These are phyloP conservation scores for Sylvia atricapilla DNA, from an alignment of 2,113 vertebrate species.

Conservation along the genomic window DNA sequence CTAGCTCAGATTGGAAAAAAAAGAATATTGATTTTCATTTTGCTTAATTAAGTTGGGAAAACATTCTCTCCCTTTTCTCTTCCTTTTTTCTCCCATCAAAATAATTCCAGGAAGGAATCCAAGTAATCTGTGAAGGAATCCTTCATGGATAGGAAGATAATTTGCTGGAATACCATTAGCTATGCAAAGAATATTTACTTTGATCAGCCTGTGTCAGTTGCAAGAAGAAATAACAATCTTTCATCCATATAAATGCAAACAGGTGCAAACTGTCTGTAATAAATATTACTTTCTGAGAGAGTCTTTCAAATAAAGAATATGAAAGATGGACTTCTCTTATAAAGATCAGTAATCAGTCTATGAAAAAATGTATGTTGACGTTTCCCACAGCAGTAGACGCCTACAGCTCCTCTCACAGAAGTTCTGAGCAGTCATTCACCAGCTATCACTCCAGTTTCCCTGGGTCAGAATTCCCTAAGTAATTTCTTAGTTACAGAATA, in stretches of 20 bases:
- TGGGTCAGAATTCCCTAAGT: not conserved
- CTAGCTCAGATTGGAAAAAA: not conserved
- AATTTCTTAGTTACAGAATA: not conserved
- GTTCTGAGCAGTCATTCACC: not conserved
- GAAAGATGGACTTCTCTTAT: not conserved
- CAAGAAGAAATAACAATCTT: not conserved
- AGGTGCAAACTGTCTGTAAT: not conserved
- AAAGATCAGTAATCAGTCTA: not conserved
- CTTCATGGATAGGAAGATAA: not conserved
- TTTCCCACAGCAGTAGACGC: rapidly evolving
- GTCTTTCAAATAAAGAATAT: not conserved
- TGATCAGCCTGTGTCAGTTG: not conserved
- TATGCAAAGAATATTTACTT: not conserved
- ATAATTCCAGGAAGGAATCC: not conserved
- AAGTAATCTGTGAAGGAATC: not conserved
- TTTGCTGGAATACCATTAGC: not conserved
- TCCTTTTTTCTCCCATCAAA: not conserved
- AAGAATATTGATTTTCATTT: not conserved
- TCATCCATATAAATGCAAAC: not conserved
- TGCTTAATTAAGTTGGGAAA: not conserved
- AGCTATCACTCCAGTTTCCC: not conserved
- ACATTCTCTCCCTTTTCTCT: not conserved
- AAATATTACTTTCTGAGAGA: not conserved
- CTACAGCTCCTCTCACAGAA: not conserved
- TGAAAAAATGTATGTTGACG: not conserved